Evolutionary conservation across 2,888 invertebrate species (phyloP), one percentile per base, ranked within the genome.

Genomic region (Drosophila mercatorum): DNA sequence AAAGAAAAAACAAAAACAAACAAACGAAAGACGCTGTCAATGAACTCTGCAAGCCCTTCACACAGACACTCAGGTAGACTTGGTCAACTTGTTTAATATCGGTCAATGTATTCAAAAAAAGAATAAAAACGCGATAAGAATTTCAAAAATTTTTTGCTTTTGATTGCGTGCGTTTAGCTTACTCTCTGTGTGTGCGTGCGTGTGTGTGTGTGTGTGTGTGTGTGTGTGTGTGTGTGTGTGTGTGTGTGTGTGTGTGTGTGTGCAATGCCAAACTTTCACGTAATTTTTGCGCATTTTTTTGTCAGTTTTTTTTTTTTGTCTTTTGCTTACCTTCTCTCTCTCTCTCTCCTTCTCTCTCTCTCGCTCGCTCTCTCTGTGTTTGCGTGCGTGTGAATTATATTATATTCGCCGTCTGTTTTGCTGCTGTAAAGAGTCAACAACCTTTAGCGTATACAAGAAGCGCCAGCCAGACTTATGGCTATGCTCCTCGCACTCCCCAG

Each of bases 181-280:
- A 26, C 22, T 22, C 22, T 67, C 34, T 17, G 65, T 72, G 41
- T 56, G 57, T 51, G 22, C 53, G 17, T 66, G 43, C 53, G 36
- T 57, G 46, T 41, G 22, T 51, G n/a, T 36, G 38, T 65, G 22
- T 65, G 53, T 26, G 43, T 81, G 66, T 74, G 6, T 72, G 71
- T 74, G 59, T 83, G 82, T 17, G 65, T 72, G 41, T 56, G 57
- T 51, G 22, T 57, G 17, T 66, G 43, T 53, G 36, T 57, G 46
- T 41, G 22, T 51, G n/a, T 36, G 38, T 65, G 22, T 65, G 53
- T 26, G 43, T 81, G 66, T 74, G 6, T 72, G 71, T 74, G 59
- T 83, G 82, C 75, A 90, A 89, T 90, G 87, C 89, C 87, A 87
- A 88, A 88, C 88, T 88, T 88, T 88, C 88, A 90, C 88, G 88